Conservation (phyloP, 2,888 invertebrate genomes). For the Agapetus fuscipes region DNA sequence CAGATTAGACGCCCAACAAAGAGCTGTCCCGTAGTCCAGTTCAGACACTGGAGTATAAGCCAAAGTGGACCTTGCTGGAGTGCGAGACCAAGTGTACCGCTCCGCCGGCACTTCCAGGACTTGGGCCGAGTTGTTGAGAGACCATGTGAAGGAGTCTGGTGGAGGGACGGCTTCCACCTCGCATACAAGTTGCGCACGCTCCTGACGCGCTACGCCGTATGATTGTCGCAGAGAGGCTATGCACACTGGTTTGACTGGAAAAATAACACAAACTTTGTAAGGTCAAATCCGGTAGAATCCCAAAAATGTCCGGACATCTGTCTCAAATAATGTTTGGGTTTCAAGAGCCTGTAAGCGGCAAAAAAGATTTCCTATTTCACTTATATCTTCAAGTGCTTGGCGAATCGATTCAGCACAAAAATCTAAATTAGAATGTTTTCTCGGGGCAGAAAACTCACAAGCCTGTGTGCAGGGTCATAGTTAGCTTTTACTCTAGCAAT, state of each 20-base stretch:
- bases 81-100: conserved; percentile 41
- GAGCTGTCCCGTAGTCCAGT: conserved; percentile 64
- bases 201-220: conserved; percentile 76
- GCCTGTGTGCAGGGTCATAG: no score
- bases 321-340: no score
- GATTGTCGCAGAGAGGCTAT: conserved; percentile 62
- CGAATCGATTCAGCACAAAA: no score
- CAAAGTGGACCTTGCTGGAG: conserved; percentile 52
- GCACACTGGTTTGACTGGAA: conserved; percentile 76
- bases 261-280: conserved; percentile 17
- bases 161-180: conserved; percentile 79
- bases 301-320: no score
- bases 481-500: no score
- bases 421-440: no score
- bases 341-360: no score
- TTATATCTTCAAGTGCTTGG: no score
- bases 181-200: conserved; percentile 69
- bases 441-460: no score
- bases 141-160: conserved; percentile 78
- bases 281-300: no score
- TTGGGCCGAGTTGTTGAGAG: conserved; percentile 81
- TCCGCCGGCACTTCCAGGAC: conserved; percentile 60
- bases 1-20: conserved; percentile 64
- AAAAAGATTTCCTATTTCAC: no score
- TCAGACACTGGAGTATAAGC: conserved; percentile 68